Conservation (phyloP, 2,888 invertebrate species). For the Athripsodes cinereus region DNA sequence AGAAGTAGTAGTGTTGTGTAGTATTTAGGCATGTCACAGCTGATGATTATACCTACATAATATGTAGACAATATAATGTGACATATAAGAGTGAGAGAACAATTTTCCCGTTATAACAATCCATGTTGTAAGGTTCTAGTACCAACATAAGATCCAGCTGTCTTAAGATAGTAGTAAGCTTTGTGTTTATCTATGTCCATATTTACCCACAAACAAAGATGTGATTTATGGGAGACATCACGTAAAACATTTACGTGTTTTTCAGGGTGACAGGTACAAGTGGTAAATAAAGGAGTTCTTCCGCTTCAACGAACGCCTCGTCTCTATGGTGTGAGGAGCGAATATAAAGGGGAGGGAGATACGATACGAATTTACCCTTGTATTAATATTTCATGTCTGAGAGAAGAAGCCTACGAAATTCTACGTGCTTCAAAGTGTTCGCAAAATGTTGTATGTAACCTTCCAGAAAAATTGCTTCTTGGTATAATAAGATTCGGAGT, state of each 20-base stretch:
- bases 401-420: conserved; percentile 13
- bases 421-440: conserved; percentile 8
- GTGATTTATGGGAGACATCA: conserved; percentile 27
- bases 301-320: conserved; percentile 14
- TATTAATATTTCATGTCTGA: conserved; percentile 26
- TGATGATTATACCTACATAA: too few relatives aligned
- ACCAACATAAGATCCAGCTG: conserved; percentile 4
- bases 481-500: conserved; percentile 13
- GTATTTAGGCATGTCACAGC: too few relatives aligned
- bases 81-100: too few relatives aligned
- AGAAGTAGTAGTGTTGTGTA: too few relatives aligned
- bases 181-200: conserved; percentile 17
- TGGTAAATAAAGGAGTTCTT: conserved; percentile 28
- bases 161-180: conserved; percentile 10
- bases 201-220: conserved; percentile 26
- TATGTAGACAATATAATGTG: too few relatives aligned
- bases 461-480: conserved; percentile 17
- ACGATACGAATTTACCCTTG: conserved; percentile 23
- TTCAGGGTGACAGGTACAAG: conserved; percentile 27
- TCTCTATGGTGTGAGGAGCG: neutral
- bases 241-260: conserved; percentile 28
- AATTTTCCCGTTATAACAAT: too few relatives aligned
- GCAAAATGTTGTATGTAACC: conserved; percentile 9
- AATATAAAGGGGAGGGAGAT: conserved; percentile 1
- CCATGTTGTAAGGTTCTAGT: too few relatives aligned